Percentiles rank a stretch among this genome's conserved stretches.
These are phyloP conservation scores for Scolanthus callimorphus DNA, from an alignment of 92 coral and sea anemone species.

Conservation along the genomic window DNA sequence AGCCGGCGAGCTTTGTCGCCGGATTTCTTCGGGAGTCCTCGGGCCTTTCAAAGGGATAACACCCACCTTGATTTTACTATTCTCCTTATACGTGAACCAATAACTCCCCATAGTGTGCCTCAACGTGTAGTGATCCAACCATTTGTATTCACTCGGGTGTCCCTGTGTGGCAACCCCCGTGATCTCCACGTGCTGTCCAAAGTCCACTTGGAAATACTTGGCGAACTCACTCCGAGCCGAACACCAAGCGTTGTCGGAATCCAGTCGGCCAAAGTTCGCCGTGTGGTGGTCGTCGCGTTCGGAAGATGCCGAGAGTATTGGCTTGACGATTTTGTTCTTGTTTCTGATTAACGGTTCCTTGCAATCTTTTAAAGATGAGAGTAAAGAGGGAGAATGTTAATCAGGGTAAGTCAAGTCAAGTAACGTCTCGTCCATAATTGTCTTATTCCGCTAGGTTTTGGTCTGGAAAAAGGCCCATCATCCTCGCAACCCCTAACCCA, in stretches of 20 bases:
- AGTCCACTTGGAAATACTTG: constrained; percentile 72
- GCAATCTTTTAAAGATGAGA: constrained; percentile 37
- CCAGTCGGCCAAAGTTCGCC: constrained; percentile 71
- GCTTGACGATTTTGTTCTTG: constrained; percentile 22
- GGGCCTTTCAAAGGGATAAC: too few relatives aligned
- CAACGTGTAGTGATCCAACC: constrained; percentile 46
- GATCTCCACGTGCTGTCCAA: constrained; percentile 50
- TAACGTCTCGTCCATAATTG: too few relatives aligned
- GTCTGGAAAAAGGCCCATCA: too few relatives aligned
- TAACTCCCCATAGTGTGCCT: constrained; percentile 53
- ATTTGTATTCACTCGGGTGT: constrained; percentile 71
- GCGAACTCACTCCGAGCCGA: constrained; percentile 61
- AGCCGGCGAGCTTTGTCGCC: too few relatives aligned
- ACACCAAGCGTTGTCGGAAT: constrained; percentile 81
- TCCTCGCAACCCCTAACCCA: too few relatives aligned
- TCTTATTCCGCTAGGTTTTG: too few relatives aligned
- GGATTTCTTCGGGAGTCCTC: too few relatives aligned
- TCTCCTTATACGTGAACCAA: constrained; percentile 59
- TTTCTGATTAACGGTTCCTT: constrained; percentile 38
- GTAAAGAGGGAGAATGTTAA: background rate
- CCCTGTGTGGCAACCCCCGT: constrained; percentile 82
- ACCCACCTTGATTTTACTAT: constrained; percentile 58
- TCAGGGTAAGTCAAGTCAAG: too few relatives aligned
- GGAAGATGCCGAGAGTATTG: constrained; percentile 66
- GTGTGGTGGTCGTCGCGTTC: constrained; percentile 59